These are phyloP conservation scores for Ceratoteleas bidentatus DNA, from an alignment of 1,140 invertebrate genomes.

Conservation along the genomic window DNA sequence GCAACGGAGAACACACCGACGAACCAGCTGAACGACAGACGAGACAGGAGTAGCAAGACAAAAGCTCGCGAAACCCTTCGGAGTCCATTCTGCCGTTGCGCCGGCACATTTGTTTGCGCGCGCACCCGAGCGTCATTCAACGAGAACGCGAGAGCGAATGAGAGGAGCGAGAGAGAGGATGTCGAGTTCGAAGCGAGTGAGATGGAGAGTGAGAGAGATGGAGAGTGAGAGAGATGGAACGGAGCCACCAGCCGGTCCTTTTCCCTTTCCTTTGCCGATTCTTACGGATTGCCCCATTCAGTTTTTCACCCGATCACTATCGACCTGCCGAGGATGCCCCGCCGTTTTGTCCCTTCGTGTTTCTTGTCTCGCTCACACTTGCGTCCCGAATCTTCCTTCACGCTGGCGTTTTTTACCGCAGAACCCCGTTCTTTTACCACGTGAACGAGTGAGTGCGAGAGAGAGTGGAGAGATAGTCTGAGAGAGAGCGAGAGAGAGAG, in stretches of 20 bases:
- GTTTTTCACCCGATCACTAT: not conserved
- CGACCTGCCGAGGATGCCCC: slow-evolving; percentile 39
- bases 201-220: not conserved
- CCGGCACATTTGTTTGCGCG: slow-evolving; percentile 9
- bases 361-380: slow-evolving; percentile 40
- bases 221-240: slow-evolving; percentile 42
- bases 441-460: not conserved
- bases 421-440: slow-evolving; percentile 23
- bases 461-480: slow-evolving; percentile 4
- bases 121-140: slow-evolving; percentile 18
- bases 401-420: slow-evolving; percentile 22
- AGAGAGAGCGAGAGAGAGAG: slow-evolving; percentile 1
- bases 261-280: slow-evolving; percentile 19
- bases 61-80: not conserved
- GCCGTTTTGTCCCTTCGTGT: slow-evolving; percentile 10
- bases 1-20: not conserved
- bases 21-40: slow-evolving; percentile 12
- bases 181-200: no score
- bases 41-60: slow-evolving; percentile 4
- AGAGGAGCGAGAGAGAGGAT: no score
- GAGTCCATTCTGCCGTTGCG: slow-evolving; percentile 11
- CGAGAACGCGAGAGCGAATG: slow-evolving; percentile 18
- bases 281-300: no score
- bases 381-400: slow-evolving; percentile 28
- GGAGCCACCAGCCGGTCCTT: slow-evolving; percentile 11